Conservation (phyloP, 1,140 invertebrate species). For the Hestina assimilis region DNA sequence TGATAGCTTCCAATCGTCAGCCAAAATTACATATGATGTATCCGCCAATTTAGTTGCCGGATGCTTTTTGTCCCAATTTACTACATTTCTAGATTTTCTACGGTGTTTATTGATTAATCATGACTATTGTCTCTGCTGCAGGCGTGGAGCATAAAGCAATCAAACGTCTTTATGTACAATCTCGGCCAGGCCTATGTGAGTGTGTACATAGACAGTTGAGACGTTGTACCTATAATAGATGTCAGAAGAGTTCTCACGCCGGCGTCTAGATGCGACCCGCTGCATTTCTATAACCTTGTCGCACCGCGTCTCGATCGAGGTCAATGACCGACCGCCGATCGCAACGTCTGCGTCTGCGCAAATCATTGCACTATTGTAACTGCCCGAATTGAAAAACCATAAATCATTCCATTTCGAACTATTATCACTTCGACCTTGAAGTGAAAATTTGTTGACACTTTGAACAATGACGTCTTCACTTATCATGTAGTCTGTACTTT, state of each 20-base stretch:
- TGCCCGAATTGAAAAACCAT: slow-evolving; percentile 33
- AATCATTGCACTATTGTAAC: slow-evolving; percentile 23
- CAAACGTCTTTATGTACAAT: slow-evolving; percentile 43
- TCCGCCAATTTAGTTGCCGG: too few relatives aligned
- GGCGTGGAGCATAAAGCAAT: slow-evolving; percentile 37
- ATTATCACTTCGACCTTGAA: slow-evolving; percentile 29
- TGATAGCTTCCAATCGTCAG: too few relatives aligned
- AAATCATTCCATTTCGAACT: slow-evolving; percentile 34
- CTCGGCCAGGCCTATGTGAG: slow-evolving; percentile 40
- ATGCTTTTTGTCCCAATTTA: too few relatives aligned
- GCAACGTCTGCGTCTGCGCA: slow-evolving; percentile 24
- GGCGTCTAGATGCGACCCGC: slow-evolving; percentile 34
- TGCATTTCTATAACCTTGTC: slow-evolving; percentile 25
- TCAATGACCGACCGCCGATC: slow-evolving; percentile 13
- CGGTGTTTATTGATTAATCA: slow-evolving; percentile 37
- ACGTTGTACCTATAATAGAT: slow-evolving; percentile 40
- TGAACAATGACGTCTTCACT: background rate
- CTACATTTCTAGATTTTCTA: slow-evolving; percentile 12
- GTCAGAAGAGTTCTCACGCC: slow-evolving; percentile 54
- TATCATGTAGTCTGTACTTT: background rate
- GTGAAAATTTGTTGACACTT: background rate
- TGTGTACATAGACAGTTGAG: slow-evolving; percentile 47
- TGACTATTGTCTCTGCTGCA: slow-evolving; percentile 31
- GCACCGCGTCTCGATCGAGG: slow-evolving; percentile 7
- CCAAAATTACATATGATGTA: too few relatives aligned